phyloP scores from a whole-genome alignment of 2,888 invertebrate genomes.

The Hyles lineata region DNA sequence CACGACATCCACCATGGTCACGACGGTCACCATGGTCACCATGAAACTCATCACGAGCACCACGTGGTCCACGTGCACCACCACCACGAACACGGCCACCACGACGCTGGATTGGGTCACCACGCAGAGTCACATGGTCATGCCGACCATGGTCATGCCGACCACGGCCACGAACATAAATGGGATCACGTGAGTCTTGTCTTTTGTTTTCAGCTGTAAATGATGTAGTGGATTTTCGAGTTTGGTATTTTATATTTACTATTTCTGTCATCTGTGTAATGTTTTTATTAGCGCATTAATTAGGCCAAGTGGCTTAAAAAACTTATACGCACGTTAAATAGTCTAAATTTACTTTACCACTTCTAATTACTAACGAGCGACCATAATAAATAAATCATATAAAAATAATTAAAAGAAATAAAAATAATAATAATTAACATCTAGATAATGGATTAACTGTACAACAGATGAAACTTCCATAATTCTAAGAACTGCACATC shows the following conservation, averaged over 20 bases:
- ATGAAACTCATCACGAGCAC: slow-evolving; percentile 36
- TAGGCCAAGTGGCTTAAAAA: too few relatives aligned
- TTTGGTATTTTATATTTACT: slow-evolving; percentile 20
- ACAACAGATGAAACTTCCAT: too few relatives aligned
- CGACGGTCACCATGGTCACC: slow-evolving; percentile 34
- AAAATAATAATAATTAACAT: too few relatives aligned
- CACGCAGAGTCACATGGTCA: slow-evolving; percentile 33
- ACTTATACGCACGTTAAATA: too few relatives aligned
- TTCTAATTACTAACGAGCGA: too few relatives aligned
- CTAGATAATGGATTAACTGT: too few relatives aligned
- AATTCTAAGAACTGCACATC: too few relatives aligned
- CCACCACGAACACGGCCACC: slow-evolving; percentile 36
- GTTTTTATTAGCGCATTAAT: too few relatives aligned
- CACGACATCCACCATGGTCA: slow-evolving; percentile 39
- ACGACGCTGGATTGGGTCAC: slow-evolving; percentile 32
- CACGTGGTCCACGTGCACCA: slow-evolving; percentile 33
- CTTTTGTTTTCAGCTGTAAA: too few relatives aligned
- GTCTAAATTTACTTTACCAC: too few relatives aligned
- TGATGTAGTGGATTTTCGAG: background rate
- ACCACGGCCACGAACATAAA: slow-evolving; percentile 39
- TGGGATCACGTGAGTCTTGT: slow-evolving; percentile 48
- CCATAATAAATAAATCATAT: too few relatives aligned
- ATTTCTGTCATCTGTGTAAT: slow-evolving; percentile 6
- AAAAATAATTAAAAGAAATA: too few relatives aligned
- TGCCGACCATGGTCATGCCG: slow-evolving; percentile 35